These are phyloP conservation scores for Papilio gigon DNA, from an alignment of 2,888 invertebrate species.

Conservation along the genomic window DNA sequence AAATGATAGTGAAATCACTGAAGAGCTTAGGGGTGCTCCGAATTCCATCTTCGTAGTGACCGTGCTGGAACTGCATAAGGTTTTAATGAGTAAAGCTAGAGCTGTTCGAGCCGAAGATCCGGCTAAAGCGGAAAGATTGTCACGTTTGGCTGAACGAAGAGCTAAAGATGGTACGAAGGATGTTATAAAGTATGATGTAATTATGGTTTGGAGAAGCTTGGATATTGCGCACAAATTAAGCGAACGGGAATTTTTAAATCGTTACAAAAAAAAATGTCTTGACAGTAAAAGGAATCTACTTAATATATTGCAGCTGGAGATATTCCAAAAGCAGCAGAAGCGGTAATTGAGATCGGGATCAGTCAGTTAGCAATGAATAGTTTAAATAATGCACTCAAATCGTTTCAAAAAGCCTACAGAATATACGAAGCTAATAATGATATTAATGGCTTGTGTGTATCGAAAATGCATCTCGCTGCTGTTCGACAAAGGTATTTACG, in stretches of 20 bases:
- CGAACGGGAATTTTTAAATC: background rate
- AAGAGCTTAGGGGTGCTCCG: conserved; percentile 44
- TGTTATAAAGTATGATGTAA: background rate
- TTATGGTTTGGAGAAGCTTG: background rate
- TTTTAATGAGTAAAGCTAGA: conserved; percentile 68
- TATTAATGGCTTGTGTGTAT: conserved; percentile 76
- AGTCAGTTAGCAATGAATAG: conserved; percentile 77
- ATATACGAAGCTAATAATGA: conserved; percentile 66
- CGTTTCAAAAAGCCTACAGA: conserved; percentile 74
- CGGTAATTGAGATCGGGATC: conserved; percentile 79
- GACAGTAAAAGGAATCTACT: background rate
- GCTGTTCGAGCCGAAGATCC: conserved; percentile 62
- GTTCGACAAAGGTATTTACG: conserved; percentile 81
- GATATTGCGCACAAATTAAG: background rate
- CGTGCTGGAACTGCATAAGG: conserved; percentile 71
- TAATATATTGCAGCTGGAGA: conserved; percentile 64
- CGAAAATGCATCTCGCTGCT: conserved; percentile 78
- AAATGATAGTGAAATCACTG: conserved; percentile 50
- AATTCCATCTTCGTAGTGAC: conserved; percentile 73
- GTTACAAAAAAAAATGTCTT: no score
- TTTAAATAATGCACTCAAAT: conserved; percentile 74
- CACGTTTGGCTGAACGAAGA: conserved; percentile 77
- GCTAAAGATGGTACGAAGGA: conserved; percentile 73
- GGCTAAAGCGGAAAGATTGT: conserved; percentile 70
- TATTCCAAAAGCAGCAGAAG: conserved; percentile 73